A percentile compares a stretch with the other conserved stretches of the same genome.
Evolutionary conservation across 2,888 invertebrate species (phyloP).

Genomic region (Cheilosia scutellata): DNA sequence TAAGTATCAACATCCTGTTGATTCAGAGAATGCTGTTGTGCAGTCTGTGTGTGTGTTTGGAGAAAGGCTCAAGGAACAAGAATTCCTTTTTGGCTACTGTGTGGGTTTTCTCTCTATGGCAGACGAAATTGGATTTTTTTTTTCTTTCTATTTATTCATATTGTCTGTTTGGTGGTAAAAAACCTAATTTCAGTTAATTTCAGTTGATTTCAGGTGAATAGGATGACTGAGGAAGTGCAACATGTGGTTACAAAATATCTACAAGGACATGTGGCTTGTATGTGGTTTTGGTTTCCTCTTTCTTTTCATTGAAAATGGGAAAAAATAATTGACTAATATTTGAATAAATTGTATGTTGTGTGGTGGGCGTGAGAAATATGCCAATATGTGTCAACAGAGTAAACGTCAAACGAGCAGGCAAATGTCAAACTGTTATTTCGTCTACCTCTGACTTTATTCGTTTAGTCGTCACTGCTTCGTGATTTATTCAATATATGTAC

Average conservation of each 20-base stretch:
- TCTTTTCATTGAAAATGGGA: slow-evolving; percentile 46
- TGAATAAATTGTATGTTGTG: slow-evolving; percentile 56
- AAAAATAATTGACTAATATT: slow-evolving; percentile 63
- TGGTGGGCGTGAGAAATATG: slow-evolving; percentile 60
- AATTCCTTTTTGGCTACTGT: slow-evolving; percentile 42
- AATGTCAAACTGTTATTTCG: slow-evolving; percentile 56
- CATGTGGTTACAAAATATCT: slow-evolving; percentile 41
- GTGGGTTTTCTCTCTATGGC: background rate
- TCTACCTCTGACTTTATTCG: slow-evolving; percentile 4
- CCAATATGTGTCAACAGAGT: slow-evolving; percentile 50
- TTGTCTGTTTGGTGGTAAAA: slow-evolving; percentile 15
- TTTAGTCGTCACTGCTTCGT: slow-evolving; percentile 4
- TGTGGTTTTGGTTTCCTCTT: slow-evolving; percentile 35
- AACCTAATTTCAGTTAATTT: slow-evolving; percentile 66
- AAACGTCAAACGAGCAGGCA: slow-evolving; percentile 49
- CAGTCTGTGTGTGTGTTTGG: slow-evolving; percentile 4
- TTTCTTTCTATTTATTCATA: slow-evolving; percentile 29
- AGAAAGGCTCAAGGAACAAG: background rate
- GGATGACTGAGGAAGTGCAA: slow-evolving; percentile 14
- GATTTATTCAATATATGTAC: slow-evolving; percentile 56
- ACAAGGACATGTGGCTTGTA: slow-evolving; percentile 52
- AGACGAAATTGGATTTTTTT: slow-evolving; percentile 65
- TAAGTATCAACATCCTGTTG: slow-evolving; percentile 78
- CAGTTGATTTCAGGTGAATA: slow-evolving; percentile 68
- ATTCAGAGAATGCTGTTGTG: slow-evolving; percentile 61